Evolutionary conservation across 2,113 vertebrate genomes (phyloP).

Genomic region (Corapipo altera): DNA sequence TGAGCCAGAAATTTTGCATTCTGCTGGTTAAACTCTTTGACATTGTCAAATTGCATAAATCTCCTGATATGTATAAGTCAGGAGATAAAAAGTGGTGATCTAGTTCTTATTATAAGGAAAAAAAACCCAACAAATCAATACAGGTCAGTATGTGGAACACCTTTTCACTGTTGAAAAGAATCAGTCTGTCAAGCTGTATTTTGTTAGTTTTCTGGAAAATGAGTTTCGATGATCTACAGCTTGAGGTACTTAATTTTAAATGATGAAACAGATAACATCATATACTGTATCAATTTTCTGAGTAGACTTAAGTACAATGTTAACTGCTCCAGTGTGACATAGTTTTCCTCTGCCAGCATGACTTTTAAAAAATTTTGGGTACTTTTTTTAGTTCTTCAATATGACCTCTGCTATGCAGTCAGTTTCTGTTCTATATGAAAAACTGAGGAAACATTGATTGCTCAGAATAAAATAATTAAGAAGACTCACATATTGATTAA

Average conservation of each 20-base stretch:
- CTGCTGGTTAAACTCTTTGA: background rate
- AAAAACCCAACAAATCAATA: background rate
- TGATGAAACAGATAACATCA: background rate
- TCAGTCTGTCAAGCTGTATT: background rate
- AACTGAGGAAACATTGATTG: background rate
- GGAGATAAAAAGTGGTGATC: background rate
- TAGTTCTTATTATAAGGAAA: background rate
- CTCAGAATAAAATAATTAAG: background rate
- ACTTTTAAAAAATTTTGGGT: background rate
- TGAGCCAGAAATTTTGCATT: background rate
- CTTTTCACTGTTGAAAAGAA: background rate
- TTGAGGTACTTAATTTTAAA: background rate
- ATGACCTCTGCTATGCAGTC: background rate
- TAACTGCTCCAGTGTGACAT: background rate
- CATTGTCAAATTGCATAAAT: background rate
- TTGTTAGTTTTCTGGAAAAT: background rate
- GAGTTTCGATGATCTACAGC: background rate
- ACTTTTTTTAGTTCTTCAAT: background rate
- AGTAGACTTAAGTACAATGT: background rate
- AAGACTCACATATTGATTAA: background rate
- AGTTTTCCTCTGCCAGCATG: background rate
- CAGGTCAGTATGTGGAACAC: background rate
- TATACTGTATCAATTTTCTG: background rate
- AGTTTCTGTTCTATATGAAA: background rate
- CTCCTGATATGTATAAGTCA: background rate